Conservation (phyloP, 37 sponge, comb jelly and placozoan genomes). For the Tethya wilhelma region DNA sequence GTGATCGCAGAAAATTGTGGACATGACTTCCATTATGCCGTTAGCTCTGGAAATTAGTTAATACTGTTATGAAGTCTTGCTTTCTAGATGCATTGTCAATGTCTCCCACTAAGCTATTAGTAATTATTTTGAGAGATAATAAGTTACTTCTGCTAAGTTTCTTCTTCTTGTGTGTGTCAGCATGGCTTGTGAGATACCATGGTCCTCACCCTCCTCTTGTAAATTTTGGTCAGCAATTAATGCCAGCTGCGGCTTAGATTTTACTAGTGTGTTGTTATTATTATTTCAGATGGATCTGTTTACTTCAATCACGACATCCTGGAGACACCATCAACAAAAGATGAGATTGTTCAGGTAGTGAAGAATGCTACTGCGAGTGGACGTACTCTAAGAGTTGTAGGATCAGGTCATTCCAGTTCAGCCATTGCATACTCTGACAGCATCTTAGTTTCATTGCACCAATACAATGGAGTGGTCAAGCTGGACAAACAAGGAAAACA, state of each 20-base stretch:
- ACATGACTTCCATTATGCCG: too few relatives aligned
- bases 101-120: too few relatives aligned
- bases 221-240: conserved; percentile 42
- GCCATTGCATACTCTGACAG: conserved; percentile 54
- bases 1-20: too few relatives aligned
- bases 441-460: conserved; percentile 39
- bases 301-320: conserved; percentile 32
- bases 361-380: conserved; percentile 6
- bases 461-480: conserved; percentile 55
- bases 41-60: too few relatives aligned
- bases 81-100: too few relatives aligned
- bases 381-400: conserved; percentile 48
- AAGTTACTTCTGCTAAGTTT: too few relatives aligned
- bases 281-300: conserved; percentile 32
- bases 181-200: too few relatives aligned
- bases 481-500: conserved; percentile 15
- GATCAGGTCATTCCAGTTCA: conserved; percentile 84
- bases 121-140: too few relatives aligned
- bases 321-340: conserved; percentile 19
- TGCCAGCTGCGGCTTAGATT: not conserved
- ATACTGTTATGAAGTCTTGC: too few relatives aligned
- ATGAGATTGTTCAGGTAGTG: conserved; percentile 50
- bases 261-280: not conserved
- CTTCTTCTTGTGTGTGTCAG: too few relatives aligned
- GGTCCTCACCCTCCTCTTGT: conserved; percentile 37